Evolutionary conservation across 2,888 invertebrate species (phyloP).

Genomic region (Drosophila suboccidentalis): DNA sequence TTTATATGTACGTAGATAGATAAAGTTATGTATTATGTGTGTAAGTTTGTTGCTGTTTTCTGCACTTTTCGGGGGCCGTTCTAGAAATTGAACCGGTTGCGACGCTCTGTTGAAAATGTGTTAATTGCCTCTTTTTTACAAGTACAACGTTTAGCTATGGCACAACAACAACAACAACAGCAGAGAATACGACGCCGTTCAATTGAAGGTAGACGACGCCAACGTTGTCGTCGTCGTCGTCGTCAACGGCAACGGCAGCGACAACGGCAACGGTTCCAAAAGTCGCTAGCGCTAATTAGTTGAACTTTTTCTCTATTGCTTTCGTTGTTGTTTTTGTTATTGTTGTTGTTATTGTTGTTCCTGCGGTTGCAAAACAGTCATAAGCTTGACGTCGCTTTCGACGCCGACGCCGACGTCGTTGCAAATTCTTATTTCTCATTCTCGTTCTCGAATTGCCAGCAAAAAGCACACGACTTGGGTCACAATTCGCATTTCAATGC

Average conservation of each 20-base stretch:
- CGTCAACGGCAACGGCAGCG: conserved; percentile 23
- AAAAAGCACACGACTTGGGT: conserved; percentile 37
- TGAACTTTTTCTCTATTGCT: conserved; percentile 49
- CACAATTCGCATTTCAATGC: conserved; percentile 57
- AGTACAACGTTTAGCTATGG: conserved; percentile 37
- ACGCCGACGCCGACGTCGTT: conserved; percentile 18
- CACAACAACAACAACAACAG: conserved; percentile 15
- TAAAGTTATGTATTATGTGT: conserved; percentile 60
- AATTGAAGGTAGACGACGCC: conserved; percentile 54
- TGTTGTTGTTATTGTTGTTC: conserved; percentile 24
- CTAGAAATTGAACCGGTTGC: conserved; percentile 59
- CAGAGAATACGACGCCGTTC: conserved; percentile 40
- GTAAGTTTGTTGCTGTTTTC: conserved; percentile 52
- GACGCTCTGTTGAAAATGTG: conserved; percentile 63
- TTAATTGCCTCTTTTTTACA: conserved; percentile 64
- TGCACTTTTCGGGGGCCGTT: conserved; percentile 48
- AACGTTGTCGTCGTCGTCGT: conserved; percentile 6
- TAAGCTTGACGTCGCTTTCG: conserved; percentile 40
- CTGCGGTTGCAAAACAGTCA: conserved; percentile 67
- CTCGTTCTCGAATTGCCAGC: conserved; percentile 49
- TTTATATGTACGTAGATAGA: conserved; percentile 6
- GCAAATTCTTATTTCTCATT: conserved; percentile 42
- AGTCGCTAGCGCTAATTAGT: conserved; percentile 74
- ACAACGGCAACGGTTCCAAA: conserved; percentile 59
- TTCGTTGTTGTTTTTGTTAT: conserved; percentile 6